Evolutionary conservation across 2,888 invertebrate species (phyloP), one percentile per base, ranked within the genome.

Genomic region (Pecten maximus): DNA sequence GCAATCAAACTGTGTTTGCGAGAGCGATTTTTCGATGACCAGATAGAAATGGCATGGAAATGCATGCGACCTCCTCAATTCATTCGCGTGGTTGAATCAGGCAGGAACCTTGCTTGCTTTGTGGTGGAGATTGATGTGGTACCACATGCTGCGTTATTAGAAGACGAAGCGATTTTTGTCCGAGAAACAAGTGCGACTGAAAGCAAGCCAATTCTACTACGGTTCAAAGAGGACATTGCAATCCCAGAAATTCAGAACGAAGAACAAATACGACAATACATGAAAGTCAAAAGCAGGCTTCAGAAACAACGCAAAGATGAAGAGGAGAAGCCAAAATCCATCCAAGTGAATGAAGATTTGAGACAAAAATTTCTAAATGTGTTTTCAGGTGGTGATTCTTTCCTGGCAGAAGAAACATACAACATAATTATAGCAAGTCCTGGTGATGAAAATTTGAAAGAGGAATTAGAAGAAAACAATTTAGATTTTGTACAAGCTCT

Each of bases 41-140:
- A 93, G 19, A 40, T 89, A 28, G 91, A 92, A 23, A 88, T 92
- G 35, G 93, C 92, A 23, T 87, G 88, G 15, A 91, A 89, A 86
- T 92, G 93, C 87, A 92, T 94, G 28, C 90, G 93, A 60, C 90
- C 91, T 4, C 92, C 92, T 10, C 91, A 92, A 28, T 94, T 92
- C 88, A 91, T 94, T 35, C 92, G 92, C 8, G 93, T 94, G n/a
- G n/a, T 91, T 50, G 87, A 44, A 12, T 28, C 89, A 19, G 44
- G n/a, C 23, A 87, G 88, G 2, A n/a, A 8, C 4, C 16, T 3
- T 6, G 54, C 88, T 35, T 60, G 60, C 10, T 92, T 87, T 50
- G 92, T 94, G 23, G 74, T 94, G 35, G 94, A 94, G 87, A 86
- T 94, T 19, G 94, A 94, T 91, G 91, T 94, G 60, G 92, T 92